phyloP scores from a whole-genome alignment of 2,888 invertebrate genomes.

The Ichneumoninae sp. region DNA sequence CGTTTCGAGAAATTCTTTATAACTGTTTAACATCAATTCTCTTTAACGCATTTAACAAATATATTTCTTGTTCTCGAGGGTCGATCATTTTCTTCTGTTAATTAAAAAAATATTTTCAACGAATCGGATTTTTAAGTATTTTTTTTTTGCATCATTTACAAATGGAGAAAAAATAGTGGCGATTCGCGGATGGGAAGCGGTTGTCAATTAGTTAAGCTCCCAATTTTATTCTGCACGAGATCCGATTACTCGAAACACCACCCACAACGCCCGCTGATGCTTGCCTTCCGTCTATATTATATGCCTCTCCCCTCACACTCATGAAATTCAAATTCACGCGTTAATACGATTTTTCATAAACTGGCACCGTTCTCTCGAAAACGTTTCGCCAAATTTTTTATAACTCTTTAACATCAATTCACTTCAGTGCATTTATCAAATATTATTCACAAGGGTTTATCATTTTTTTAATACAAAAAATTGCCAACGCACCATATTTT shows the following conservation, averaged over 20 bases:
- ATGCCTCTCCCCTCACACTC: conserved; percentile 30
- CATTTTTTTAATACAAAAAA: no score
- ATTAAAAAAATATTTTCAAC: background rate
- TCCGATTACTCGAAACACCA: conserved; percentile 26
- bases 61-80: no score
- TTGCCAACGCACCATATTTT: background rate
- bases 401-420: background rate
- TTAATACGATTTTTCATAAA: conserved; percentile 35
- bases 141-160: background rate
- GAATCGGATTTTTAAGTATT: background rate
- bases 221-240: conserved; percentile 53
- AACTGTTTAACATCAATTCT: background rate
- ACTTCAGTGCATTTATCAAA: no score
- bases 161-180: background rate
- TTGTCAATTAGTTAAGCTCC: conserved; percentile 32
- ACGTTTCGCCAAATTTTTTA: conserved; percentile 10
- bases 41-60: no score
- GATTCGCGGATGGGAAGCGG: background rate
- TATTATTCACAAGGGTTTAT: no score
- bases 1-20: conserved; percentile 3
- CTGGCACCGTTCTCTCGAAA: conserved; percentile 13
- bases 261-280: background rate
- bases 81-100: no score
- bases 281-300: background rate
- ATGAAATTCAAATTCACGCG: conserved; percentile 32